Percentiles rank a stretch among this genome's conserved stretches.
These are phyloP conservation scores for Tetramorium bicarinatum DNA, from an alignment of 2,888 invertebrate genomes.

Conservation along the genomic window DNA sequence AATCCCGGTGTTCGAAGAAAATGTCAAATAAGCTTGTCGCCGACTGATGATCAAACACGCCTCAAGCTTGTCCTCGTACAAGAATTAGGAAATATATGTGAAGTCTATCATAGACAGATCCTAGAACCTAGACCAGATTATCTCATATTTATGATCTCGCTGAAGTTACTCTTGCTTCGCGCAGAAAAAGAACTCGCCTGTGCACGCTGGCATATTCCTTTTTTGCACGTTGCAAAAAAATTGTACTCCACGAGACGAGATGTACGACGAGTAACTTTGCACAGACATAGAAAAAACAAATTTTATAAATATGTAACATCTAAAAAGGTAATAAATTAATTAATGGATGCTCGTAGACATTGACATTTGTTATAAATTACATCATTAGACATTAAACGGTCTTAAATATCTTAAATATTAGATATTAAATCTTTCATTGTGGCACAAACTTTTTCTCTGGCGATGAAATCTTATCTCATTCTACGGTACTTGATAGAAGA, in stretches of 20 bases:
- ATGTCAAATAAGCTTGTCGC: not conserved
- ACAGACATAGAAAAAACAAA: not conserved
- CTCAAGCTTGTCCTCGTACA: not conserved
- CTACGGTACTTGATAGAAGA: not conserved
- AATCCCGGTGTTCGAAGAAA: not conserved
- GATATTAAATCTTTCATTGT: slow-evolving; percentile 2
- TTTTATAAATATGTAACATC: slow-evolving; percentile 21
- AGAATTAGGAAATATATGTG: not conserved
- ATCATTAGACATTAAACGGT: slow-evolving; percentile 20
- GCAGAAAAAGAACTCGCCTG: slow-evolving; percentile 3
- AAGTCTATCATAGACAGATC: not conserved
- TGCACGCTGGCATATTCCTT: not conserved
- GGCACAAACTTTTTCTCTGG: not conserved
- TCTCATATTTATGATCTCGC: not conserved
- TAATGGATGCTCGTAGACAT: not conserved
- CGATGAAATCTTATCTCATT: slow-evolving; percentile 18
- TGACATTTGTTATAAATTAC: slow-evolving; percentile 23
- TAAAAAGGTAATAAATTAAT: slow-evolving; percentile 6
- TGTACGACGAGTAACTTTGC: slow-evolving; percentile 7
- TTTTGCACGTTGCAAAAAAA: not conserved
- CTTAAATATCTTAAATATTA: slow-evolving; percentile 21
- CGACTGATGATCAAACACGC: not conserved
- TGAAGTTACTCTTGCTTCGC: slow-evolving; percentile 17
- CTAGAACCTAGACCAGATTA: not conserved
- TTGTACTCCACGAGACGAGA: not conserved